Evolutionary conservation across 2,113 vertebrate species (phyloP).

Genomic region (Bos indicus): DNA sequence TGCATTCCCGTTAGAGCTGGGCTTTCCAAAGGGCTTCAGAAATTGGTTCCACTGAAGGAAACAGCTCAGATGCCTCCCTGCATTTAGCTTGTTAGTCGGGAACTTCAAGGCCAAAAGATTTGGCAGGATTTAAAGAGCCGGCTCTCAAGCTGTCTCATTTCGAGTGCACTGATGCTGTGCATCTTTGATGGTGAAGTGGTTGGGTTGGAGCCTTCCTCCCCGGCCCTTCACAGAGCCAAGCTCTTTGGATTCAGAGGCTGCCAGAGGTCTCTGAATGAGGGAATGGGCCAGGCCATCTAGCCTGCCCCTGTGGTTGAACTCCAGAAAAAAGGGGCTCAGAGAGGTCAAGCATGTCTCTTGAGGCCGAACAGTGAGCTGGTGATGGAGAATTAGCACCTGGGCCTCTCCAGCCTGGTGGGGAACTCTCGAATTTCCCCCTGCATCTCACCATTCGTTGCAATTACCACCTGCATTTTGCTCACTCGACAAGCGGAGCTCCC

Average conservation of each 20-base stretch:
- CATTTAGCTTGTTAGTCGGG: constrained; percentile 50
- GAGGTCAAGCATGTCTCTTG: neutral
- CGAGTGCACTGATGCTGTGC: neutral
- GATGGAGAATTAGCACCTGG: neutral
- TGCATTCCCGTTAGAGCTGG: neutral
- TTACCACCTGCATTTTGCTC: no score
- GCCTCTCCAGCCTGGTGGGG: neutral
- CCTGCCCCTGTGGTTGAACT: neutral
- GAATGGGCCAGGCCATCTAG: neutral
- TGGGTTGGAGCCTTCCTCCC: neutral
- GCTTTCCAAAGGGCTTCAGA: constrained; percentile 41
- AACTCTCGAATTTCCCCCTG: neutral
- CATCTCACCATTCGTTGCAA: neutral
- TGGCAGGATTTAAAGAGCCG: constrained; percentile 51
- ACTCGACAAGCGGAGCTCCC: neutral
- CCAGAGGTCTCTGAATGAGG: neutral
- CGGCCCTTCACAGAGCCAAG: neutral
- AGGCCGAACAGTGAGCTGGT: neutral
- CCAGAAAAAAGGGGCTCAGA: neutral
- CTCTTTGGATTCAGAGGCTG: neutral
- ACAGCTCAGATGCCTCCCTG: constrained; percentile 28
- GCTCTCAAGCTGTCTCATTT: constrained; percentile 51
- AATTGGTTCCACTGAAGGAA: constrained; percentile 18
- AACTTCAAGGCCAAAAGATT: constrained; percentile 62
- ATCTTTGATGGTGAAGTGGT: constrained; percentile 39